phyloP scores from a whole-genome alignment of 2,888 invertebrate genomes.

The Limnephilus auricula region DNA sequence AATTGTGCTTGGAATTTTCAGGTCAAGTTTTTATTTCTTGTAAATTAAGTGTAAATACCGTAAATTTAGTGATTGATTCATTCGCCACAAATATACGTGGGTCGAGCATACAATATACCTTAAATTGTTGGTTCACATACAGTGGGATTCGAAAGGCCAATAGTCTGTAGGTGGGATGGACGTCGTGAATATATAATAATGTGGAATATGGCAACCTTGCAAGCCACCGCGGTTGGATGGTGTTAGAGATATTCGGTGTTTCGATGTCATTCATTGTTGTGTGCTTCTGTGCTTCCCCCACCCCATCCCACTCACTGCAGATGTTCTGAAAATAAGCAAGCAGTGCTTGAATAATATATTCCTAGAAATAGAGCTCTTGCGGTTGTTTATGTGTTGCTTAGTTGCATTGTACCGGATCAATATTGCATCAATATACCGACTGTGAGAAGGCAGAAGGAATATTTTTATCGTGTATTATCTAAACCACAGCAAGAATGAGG shows the following conservation, averaged over 20 bases:
- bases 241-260: slow-evolving; percentile 29
- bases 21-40: neutral
- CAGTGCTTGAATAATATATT: slow-evolving; percentile 18
- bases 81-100: neutral
- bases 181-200: neutral
- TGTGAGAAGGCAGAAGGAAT: neutral
- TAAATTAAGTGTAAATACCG: neutral
- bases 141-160: neutral
- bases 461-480: neutral
- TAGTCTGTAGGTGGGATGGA: neutral
- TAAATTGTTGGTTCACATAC: neutral
- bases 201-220: slow-evolving; percentile 36
- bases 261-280: slow-evolving; percentile 56
- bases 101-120: neutral
- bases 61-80: no score
- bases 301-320: neutral
- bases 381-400: slow-evolving; percentile 47
- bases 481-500: neutral
- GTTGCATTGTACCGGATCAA: slow-evolving; percentile 45
- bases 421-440: slow-evolving; percentile 42
- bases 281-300: slow-evolving; percentile 50
- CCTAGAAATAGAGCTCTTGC: slow-evolving; percentile 34
- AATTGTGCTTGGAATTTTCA: neutral
- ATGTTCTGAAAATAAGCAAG: slow-evolving; percentile 7
- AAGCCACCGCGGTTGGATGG: neutral